Conservation (phyloP, 2,888 invertebrate species). For the Tipula vernalis region DNA sequence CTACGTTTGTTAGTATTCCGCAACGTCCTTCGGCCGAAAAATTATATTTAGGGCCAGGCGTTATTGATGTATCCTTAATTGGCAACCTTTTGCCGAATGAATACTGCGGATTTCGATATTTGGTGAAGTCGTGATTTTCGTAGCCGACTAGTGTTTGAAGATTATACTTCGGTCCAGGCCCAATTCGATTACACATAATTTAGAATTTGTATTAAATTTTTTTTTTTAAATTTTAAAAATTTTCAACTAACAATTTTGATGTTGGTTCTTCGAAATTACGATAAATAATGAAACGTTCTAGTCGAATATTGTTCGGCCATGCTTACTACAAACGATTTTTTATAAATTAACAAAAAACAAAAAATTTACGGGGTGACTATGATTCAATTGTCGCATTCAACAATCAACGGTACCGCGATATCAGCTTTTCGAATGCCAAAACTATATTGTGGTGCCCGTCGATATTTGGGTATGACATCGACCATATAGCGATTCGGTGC, state of each 20-base stretch:
- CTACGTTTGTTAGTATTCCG: conserved; percentile 27
- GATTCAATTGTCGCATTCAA: conserved; percentile 27
- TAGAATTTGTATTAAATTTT: background rate
- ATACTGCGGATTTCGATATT: conserved; percentile 27
- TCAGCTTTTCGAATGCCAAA: conserved; percentile 28
- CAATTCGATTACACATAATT: background rate
- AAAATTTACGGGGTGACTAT: background rate
- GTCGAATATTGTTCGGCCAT: background rate
- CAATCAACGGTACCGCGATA: conserved; percentile 29
- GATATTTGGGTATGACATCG: conserved; percentile 26
- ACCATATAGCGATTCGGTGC: conserved; percentile 28
- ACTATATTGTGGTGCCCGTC: conserved; percentile 24
- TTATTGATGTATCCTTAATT: conserved; percentile 17
- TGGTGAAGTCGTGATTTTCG: background rate
- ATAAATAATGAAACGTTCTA: background rate
- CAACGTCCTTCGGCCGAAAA: conserved; percentile 23
- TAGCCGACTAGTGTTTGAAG: background rate
- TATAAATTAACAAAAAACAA: background rate
- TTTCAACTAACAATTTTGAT: background rate
- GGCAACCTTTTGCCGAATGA: conserved; percentile 25
- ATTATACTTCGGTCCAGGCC: background rate
- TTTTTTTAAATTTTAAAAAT: background rate
- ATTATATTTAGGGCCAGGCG: conserved; percentile 25
- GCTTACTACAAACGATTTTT: background rate
- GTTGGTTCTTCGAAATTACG: background rate